Conservation (phyloP, 2,888 invertebrate genomes). For the Morpho helenor region DNA sequence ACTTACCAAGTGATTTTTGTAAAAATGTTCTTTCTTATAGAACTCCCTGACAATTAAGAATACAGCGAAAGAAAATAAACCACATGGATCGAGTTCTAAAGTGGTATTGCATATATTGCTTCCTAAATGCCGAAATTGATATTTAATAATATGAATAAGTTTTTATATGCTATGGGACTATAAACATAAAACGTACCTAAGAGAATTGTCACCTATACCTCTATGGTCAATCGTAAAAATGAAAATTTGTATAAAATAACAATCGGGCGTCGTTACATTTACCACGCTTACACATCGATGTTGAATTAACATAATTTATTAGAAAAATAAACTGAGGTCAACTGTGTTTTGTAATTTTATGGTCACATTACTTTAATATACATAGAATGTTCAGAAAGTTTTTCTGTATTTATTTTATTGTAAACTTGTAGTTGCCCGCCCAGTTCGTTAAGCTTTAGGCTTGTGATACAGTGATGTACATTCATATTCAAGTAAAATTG, state of each 20-base stretch:
- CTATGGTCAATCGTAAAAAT: constrained; percentile 11
- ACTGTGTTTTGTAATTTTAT: constrained; percentile 8
- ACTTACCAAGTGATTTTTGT: no score
- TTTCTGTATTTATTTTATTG: no score
- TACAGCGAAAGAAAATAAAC: no score
- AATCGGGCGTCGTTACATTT: constrained; percentile 12
- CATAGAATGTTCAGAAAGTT: not conserved
- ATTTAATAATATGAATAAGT: not conserved
- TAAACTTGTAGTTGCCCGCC: no score
- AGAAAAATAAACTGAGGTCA: constrained; percentile 7
- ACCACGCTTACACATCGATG: constrained; percentile 12
- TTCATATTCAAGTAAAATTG: no score
- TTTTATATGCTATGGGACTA: not conserved
- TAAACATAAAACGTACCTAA: constrained; percentile 10
- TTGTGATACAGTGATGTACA: no score
- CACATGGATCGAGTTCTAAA: no score
- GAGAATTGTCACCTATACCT: constrained; percentile 13
- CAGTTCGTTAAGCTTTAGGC: no score
- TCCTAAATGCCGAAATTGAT: no score
- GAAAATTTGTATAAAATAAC: constrained; percentile 19
- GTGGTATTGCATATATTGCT: no score
- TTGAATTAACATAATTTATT: constrained; percentile 20
- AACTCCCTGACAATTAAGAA: no score
- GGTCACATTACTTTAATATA: constrained; percentile 6
- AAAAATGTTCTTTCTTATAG: no score